These are phyloP conservation scores for Calliopsis andreniformis DNA, from an alignment of 1,140 invertebrate species.

Conservation along the genomic window DNA sequence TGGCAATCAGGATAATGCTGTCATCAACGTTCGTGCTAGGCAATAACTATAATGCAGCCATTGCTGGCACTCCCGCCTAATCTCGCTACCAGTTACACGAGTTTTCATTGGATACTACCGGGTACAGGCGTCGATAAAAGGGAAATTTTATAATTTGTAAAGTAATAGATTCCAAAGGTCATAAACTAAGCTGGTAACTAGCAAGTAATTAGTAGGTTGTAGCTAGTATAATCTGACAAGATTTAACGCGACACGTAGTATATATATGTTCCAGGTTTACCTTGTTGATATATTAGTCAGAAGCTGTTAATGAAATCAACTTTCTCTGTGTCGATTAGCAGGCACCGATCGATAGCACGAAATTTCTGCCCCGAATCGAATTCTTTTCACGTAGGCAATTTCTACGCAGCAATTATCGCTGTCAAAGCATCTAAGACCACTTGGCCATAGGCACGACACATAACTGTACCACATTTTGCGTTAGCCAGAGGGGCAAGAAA, in stretches of 20 bases:
- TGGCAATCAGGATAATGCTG: slow-evolving; percentile 78
- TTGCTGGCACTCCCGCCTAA: slow-evolving; percentile 71
- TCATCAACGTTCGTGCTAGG: slow-evolving; percentile 71
- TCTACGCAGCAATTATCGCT: slow-evolving; percentile 28
- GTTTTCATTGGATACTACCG: slow-evolving; percentile 71
- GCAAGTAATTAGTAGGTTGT: no score
- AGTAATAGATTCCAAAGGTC: no score
- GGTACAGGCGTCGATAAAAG: slow-evolving; percentile 28
- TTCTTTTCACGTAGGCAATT: slow-evolving; percentile 7
- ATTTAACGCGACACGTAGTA: no score
- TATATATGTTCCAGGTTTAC: no score
- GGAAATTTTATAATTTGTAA: no score
- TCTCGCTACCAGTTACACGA: slow-evolving; percentile 58
- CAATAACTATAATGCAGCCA: slow-evolving; percentile 74
- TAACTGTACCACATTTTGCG: slow-evolving; percentile 32
- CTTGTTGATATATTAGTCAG: no score
- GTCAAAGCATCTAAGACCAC: background rate
- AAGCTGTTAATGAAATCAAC: no score
- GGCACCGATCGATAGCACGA: background rate
- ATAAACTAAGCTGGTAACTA: no score
- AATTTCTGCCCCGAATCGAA: slow-evolving; percentile 17
- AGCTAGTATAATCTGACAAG: no score
- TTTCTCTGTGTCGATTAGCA: no score
- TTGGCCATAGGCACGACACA: slow-evolving; percentile 3
- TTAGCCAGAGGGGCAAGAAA: background rate